Evolutionary conservation across 2,797 vertebrate genomes (phyloP).

Genomic region (Lacerta viridis): DNA sequence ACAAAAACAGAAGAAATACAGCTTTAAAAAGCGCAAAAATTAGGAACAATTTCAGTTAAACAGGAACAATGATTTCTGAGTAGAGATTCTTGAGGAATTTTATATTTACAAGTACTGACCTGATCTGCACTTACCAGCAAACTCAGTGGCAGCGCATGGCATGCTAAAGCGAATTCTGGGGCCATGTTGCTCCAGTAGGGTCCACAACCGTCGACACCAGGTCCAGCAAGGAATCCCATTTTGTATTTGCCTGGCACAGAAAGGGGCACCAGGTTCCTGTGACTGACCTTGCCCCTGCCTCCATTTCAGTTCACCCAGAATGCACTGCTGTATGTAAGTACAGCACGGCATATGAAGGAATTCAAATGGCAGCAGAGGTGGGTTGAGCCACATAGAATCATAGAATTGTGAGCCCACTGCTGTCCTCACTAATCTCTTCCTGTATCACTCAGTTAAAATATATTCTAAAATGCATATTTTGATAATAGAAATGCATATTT

Average conservation of each 20-base stretch:
- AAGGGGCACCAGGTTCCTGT: not conserved
- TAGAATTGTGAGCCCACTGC: not conserved
- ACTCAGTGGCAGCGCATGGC: no score
- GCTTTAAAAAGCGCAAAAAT: no score
- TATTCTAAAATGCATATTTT: not conserved
- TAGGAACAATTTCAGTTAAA: conserved; percentile 24
- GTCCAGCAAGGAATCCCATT: not conserved
- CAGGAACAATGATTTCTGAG: not conserved
- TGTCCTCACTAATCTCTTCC: no score
- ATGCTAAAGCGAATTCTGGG: not conserved
- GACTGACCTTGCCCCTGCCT: not conserved
- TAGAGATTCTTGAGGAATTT: not conserved
- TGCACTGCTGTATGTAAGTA: not conserved
- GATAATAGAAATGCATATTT: no score
- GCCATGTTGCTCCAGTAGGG: not conserved
- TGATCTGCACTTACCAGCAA: not conserved
- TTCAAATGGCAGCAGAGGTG: no score
- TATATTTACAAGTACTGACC: no score
- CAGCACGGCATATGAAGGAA: not conserved
- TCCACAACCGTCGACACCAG: not conserved
- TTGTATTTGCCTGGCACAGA: not conserved
- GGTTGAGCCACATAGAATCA: not conserved
- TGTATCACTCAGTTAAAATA: not conserved
- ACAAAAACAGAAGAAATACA: no score
- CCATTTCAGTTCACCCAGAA: not conserved